Base-by-base conservation (phyloP, 2,888 invertebrate species). In the Capitulum mitella region DNA sequence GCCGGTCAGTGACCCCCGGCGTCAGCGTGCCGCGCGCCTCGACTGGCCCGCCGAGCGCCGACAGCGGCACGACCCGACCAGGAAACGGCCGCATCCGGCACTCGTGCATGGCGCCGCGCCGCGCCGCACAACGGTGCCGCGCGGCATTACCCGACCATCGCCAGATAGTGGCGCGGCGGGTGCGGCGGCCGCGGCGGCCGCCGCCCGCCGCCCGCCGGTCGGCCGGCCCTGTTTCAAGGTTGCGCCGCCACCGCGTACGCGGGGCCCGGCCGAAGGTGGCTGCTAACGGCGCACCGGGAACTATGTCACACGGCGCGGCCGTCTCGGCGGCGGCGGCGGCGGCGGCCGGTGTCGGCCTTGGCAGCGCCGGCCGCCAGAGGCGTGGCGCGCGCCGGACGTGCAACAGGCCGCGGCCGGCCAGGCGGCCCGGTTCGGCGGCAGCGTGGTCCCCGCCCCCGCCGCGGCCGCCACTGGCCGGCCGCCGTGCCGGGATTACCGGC, bases 141-240 rank as follows among this genome's bases (percentile, higher is more conserved):
- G 51, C 51, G 19, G 51, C 51, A 22, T n/a, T 22, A 51, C 51
- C 51, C 22, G 51, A 22, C 51, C n/a, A n/a, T n/a, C 19, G 51
- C 51, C 51, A 5, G 51, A 19, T 22, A 51, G 34, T 34, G 34
- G 58, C 29, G 29, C 58, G 51, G 19, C 5, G 19, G 6, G 51
- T 12, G 29, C 54, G 54, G 22, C 54, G 54, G 61, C 61, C 26
- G 58, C 58, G 58, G n/a, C 61, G 14, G 64, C 64, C 64, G 34
- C 1, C 16, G 64, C 34, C 64, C n/a, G n/a, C 3, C n/a, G 64
- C 64, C 64, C 1, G 64, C 34, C 64, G 32, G 64, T 34, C 14
- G 32, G 32, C 64, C 64, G 32, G 64, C 64, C 64, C 32, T 34
- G 64, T n/a, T 64, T 29, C 64, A 64, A 64, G 64, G 64, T 29